Conservation (phyloP, 2,888 invertebrate species). For the Iselma pallidipennis region DNA sequence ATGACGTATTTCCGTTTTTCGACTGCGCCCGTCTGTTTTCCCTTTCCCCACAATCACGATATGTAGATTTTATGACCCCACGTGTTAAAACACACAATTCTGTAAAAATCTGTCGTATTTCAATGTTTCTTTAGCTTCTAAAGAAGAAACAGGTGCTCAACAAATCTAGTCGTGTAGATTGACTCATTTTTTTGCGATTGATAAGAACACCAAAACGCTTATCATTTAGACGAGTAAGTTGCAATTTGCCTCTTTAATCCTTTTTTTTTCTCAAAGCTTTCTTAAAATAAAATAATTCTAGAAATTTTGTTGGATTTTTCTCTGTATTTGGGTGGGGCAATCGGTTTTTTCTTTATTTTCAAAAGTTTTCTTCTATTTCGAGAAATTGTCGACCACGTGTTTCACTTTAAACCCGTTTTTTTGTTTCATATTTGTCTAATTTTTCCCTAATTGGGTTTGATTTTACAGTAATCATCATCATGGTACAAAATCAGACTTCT, state of each 20-base stretch:
- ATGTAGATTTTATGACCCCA: constrained; percentile 28
- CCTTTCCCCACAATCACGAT: constrained; percentile 31
- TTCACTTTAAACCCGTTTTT: background rate
- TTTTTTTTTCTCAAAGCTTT: constrained; percentile 18
- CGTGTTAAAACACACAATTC: constrained; percentile 39
- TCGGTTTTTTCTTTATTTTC: constrained; percentile 4
- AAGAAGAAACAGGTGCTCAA: constrained; percentile 21
- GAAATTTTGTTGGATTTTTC: constrained; percentile 9
- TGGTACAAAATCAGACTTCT: constrained; percentile 1
- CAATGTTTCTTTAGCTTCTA: constrained; percentile 39
- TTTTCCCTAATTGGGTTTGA: background rate
- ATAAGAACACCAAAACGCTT: background rate
- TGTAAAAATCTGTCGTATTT: constrained; percentile 30
- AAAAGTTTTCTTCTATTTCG: background rate
- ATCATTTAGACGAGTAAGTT: too few species aligned
- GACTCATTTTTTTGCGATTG: constrained; percentile 6
- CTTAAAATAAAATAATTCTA: background rate
- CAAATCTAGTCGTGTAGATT: constrained; percentile 27
- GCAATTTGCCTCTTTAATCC: constrained; percentile 35
- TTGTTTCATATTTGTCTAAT: background rate
- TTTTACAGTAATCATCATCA: too few species aligned
- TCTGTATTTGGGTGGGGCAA: background rate
- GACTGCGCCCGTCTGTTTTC: constrained; percentile 6
- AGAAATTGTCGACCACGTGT: background rate
- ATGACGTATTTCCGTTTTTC: constrained; percentile 17